Conservation (phyloP, 2,888 invertebrate species). For the Dendrolimus pini region DNA sequence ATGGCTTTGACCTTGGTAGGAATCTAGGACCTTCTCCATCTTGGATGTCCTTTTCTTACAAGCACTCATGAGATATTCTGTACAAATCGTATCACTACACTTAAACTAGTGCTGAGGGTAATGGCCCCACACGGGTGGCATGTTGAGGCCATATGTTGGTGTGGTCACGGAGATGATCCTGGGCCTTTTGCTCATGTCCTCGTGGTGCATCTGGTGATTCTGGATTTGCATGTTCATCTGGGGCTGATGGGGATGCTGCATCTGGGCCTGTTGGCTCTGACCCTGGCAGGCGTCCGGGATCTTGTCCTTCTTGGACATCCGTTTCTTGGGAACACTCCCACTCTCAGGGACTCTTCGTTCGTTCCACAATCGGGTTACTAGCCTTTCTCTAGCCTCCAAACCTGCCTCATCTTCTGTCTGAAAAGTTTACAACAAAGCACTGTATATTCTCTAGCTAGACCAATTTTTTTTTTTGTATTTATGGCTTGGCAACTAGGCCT, state of each 20-base stretch:
- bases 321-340: conserved; percentile 39
- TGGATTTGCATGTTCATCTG: conserved; percentile 14
- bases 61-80: conserved; percentile 8
- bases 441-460: too few species aligned
- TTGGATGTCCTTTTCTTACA: conserved; percentile 48
- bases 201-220: conserved; percentile 21
- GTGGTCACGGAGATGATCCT: conserved; percentile 45
- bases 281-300: conserved; percentile 22
- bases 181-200: conserved; percentile 52
- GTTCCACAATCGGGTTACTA: conserved; percentile 53
- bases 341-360: conserved; percentile 46
- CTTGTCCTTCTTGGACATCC: conserved; percentile 49
- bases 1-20: conserved; percentile 8
- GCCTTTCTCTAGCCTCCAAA: conserved; percentile 30
- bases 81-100: too few species aligned
- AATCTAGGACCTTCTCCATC: conserved; percentile 43
- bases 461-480: too few species aligned
- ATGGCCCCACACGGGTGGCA: conserved; percentile 57
- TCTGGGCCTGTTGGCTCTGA: conserved; percentile 17
- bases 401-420: conserved; percentile 34
- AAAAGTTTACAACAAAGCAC: background rate
- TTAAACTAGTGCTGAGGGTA: conserved; percentile 47
- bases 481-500: too few species aligned
- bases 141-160: conserved; percentile 40
- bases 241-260: conserved; percentile 3